Percentiles rank a stretch among this genome's conserved stretches.
These are phyloP conservation scores for Rhagoletis zephyria DNA, from an alignment of 1,140 invertebrate species.

Conservation along the genomic window DNA sequence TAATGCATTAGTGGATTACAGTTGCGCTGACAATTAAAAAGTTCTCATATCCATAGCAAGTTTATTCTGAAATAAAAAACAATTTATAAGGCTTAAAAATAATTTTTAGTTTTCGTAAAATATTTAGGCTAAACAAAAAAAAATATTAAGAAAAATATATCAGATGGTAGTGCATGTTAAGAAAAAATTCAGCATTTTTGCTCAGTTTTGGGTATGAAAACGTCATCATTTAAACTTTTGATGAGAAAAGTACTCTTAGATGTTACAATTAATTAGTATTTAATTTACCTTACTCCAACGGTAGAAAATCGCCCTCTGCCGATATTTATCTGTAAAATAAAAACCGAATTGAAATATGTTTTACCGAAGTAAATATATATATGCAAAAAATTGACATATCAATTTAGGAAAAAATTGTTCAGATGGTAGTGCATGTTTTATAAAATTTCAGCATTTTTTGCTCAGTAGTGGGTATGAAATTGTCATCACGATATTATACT, in stretches of 20 bases:
- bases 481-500: constrained; percentile 59
- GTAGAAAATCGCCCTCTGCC: no score
- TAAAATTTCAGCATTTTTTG: constrained; percentile 59
- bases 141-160: constrained; percentile 60
- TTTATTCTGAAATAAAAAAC: not conserved
- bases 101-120: not conserved
- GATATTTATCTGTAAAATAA: no score
- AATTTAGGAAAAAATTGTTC: not conserved
- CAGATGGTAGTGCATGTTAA: constrained; percentile 60
- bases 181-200: constrained; percentile 58
- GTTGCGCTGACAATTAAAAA: not conserved
- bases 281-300: no score
- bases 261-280: no score
- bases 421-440: constrained; percentile 60
- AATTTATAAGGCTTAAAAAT: not conserved
- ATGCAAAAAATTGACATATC: constrained; percentile 38
- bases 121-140: not conserved
- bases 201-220: constrained; percentile 52
- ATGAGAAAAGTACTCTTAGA: constrained; percentile 55
- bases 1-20: not conserved
- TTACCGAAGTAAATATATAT: no score
- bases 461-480: constrained; percentile 59
- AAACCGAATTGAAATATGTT: no score
- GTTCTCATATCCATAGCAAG: no score
- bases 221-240: constrained; percentile 61